Evolutionary conservation across 2,888 invertebrate genomes (phyloP), one percentile per base, ranked within the genome.

Genomic region (Tanytarsus gracilentus): DNA sequence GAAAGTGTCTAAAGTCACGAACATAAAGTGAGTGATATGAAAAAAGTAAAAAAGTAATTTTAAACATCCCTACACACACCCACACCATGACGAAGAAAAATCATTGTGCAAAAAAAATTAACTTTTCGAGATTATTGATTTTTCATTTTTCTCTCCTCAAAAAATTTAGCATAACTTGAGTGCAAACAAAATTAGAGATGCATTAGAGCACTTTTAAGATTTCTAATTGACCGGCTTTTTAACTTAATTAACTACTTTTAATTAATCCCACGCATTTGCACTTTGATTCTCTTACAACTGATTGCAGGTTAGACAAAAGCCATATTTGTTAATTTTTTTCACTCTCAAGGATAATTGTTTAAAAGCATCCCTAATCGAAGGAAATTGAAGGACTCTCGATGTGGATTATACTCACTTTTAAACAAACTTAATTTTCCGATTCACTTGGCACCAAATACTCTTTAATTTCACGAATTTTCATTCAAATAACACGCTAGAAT

Each of bases 101-200:
- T 21, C 36, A 53, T 36, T 33, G 23, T 30, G 16, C 33, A 23
- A 36, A 23, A 51, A 30, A 36, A 53, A 27, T 53, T 27, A 33
- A 53, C n/a, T 53, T 53, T 36, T 21, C 14, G 36, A 23, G 33
- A 53, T 53, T 53, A 53, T 53, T 53, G 53, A 53, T 53, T 53
- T 53, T 53, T 53, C 53, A 36, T 53, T 53, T 51, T 30, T 23
- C 44, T 18, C 11, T 11, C 2, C 44, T 11, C 14, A 16, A 33
- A 36, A 44, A 44, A 21, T n/a, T 44, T 44, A 44, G 44, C 44
- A n/a, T n/a, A n/a, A n/a, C n/a, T n/a, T n/a, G n/a, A 44, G 23
- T 44, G 44, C 23, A 23, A 44, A 44, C 21, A 16, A 44, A 44
- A 30, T 7, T 49, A n/a, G 29, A 51, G 29, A 23, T 44, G 16